These are phyloP conservation scores for Drosophila neutralis DNA, from an alignment of 2,888 invertebrate species.

Conservation along the genomic window DNA sequence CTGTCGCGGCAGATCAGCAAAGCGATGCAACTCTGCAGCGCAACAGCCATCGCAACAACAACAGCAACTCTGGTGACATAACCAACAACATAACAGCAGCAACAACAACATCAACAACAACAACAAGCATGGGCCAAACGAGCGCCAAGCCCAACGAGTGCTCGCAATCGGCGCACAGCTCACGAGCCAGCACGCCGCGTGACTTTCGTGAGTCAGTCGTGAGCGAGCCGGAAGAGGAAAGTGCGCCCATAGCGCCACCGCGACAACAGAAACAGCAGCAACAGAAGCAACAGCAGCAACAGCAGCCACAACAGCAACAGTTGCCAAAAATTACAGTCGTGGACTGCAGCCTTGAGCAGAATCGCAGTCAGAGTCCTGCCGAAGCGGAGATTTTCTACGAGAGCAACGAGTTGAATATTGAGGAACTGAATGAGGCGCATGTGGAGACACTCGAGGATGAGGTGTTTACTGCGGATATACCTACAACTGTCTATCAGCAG, in stretches of 20 bases:
- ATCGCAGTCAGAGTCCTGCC: slow-evolving; percentile 35
- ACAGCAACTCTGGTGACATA: slow-evolving; percentile 47
- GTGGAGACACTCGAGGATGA: slow-evolving; percentile 72
- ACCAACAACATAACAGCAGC: slow-evolving; percentile 20
- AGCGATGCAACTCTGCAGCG: slow-evolving; percentile 54
- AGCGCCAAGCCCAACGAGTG: slow-evolving; percentile 72
- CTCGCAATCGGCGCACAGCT: slow-evolving; percentile 49
- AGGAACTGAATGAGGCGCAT: slow-evolving; percentile 68
- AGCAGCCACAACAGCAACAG: slow-evolving; percentile 44
- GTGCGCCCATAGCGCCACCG: slow-evolving; percentile 57
- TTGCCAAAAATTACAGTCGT: slow-evolving; percentile 82
- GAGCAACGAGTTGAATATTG: slow-evolving; percentile 53
- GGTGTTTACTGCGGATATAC: slow-evolving; percentile 64
- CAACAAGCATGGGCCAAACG: slow-evolving; percentile 76
- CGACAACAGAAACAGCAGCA: slow-evolving; percentile 43
- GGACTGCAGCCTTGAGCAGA: slow-evolving; percentile 77
- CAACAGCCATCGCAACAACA: slow-evolving; percentile 37
- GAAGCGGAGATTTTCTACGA: slow-evolving; percentile 79
- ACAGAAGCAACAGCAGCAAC: slow-evolving; percentile 44
- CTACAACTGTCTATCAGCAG: slow-evolving; percentile 72
- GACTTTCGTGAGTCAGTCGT: slow-evolving; percentile 79
- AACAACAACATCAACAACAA: slow-evolving; percentile 6
- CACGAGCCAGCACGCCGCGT: slow-evolving; percentile 71
- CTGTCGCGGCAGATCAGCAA: slow-evolving; percentile 61
- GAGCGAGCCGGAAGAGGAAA: slow-evolving; percentile 38